Conservation (phyloP, 2,797 vertebrate genomes). For the Fundulus diaphanus region DNA sequence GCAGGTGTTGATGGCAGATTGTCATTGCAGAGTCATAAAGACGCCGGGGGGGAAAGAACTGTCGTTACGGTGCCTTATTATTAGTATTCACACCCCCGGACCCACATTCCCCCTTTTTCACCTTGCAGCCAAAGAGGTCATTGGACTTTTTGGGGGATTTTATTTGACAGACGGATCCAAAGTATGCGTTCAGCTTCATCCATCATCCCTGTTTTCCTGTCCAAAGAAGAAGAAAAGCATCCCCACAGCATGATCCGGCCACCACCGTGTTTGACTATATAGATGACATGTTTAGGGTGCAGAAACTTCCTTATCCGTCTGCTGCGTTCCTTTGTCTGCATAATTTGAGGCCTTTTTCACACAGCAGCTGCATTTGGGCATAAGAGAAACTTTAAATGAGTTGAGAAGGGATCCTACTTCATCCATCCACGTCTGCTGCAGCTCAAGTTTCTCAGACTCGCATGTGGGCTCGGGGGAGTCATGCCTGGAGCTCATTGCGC, state of each 20-base stretch:
- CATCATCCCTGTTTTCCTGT: no score
- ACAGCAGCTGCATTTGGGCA: not conserved
- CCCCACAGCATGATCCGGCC: not conserved
- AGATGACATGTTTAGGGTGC: no score
- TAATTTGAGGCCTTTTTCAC: not conserved
- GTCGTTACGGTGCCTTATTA: not conserved
- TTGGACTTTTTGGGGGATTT: not conserved
- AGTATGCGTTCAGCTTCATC: no score
- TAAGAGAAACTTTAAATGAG: constrained; percentile 1
- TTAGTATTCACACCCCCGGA: not conserved
- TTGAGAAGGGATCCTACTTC: constrained; percentile 12
- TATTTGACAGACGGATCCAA: not conserved
- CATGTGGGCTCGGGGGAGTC: constrained; percentile 60
- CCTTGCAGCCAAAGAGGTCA: not conserved
- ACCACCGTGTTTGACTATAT: not conserved
- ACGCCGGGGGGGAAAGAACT: not conserved
- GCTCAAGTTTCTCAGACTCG: constrained; percentile 49
- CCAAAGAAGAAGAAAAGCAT: no score
- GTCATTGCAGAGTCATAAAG: not conserved
- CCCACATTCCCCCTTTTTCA: not conserved
- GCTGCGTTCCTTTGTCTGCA: no score
- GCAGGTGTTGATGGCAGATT: not conserved
- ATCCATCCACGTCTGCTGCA: constrained; percentile 59
- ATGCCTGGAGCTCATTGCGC: constrained; percentile 68
- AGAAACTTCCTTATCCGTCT: no score